A percentile compares a stretch with the other conserved stretches of the same genome.
Conservation (phyloP, 2,888 invertebrate species). For the Antitype chi region DNA sequence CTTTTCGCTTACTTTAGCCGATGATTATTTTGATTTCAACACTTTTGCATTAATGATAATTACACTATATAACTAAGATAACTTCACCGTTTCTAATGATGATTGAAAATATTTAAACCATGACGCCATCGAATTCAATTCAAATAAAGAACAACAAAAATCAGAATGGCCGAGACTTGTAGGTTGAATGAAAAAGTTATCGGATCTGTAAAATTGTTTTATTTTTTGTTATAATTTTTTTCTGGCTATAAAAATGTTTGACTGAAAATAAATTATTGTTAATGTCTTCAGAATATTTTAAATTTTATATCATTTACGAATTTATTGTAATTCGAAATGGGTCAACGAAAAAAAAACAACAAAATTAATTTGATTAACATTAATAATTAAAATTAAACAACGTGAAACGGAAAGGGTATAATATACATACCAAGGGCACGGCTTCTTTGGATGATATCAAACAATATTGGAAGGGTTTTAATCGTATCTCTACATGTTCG, state of each 20-base stretch:
- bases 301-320: not conserved
- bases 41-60: not conserved
- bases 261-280: not conserved
- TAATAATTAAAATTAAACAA: not conserved
- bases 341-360: not conserved
- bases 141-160: constrained; percentile 31
- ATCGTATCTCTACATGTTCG: no score
- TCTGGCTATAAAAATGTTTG: no score
- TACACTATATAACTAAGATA: no score
- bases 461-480: no score
- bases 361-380: not conserved
- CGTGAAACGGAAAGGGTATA: no score
- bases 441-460: no score
- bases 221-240: no score
- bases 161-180: not conserved
- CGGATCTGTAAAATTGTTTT: not conserved
- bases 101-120: not conserved
- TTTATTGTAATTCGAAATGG: not conserved
- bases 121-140: constrained; percentile 3
- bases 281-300: not conserved
- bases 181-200: constrained; percentile 28
- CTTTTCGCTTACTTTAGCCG: not conserved
- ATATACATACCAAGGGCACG: no score
- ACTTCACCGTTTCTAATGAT: not conserved
- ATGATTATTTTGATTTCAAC: not conserved